phyloP scores from a whole-genome alignment of 2,113 vertebrate genomes.

The Mandrillus leucophaeus region DNA sequence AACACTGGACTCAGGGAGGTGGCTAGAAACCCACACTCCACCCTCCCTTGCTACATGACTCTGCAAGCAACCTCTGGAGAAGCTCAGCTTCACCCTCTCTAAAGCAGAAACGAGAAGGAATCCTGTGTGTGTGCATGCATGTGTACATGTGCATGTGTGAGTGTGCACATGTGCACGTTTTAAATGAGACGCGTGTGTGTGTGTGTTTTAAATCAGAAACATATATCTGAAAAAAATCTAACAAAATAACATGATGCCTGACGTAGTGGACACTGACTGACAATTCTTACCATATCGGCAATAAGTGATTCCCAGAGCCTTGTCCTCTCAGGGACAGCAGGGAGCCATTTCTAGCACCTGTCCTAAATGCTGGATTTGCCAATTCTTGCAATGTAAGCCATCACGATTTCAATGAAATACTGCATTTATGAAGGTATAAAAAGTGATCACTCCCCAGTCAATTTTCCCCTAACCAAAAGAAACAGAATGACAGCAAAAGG shows the following conservation, averaged over 20 bases:
- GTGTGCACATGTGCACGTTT: too few relatives aligned
- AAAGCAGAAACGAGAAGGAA: background rate
- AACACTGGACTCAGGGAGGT: accelerated
- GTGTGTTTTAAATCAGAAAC: too few relatives aligned
- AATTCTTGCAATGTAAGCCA: accelerated
- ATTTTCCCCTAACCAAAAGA: background rate
- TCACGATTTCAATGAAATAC: accelerated
- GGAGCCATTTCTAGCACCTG: accelerated
- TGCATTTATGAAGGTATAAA: background rate
- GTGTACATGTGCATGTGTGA: too few relatives aligned
- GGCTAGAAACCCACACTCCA: too few relatives aligned
- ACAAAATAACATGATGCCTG: accelerated
- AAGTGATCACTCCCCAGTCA: accelerated
- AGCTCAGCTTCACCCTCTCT: background rate
- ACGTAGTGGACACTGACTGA: accelerated
- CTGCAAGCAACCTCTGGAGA: accelerated
- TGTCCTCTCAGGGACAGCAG: accelerated
- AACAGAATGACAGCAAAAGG: accelerated
- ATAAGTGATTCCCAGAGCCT: accelerated
- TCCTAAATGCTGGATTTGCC: accelerated
- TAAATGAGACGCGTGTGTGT: too few relatives aligned
- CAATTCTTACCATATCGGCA: accelerated
- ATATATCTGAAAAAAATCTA: too few relatives aligned
- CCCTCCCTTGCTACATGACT: accelerated
- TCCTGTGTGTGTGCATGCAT: too few relatives aligned